Evolutionary conservation across 2,113 vertebrate genomes (phyloP).

Genomic region (Boleophthalmus pectinirostris): DNA sequence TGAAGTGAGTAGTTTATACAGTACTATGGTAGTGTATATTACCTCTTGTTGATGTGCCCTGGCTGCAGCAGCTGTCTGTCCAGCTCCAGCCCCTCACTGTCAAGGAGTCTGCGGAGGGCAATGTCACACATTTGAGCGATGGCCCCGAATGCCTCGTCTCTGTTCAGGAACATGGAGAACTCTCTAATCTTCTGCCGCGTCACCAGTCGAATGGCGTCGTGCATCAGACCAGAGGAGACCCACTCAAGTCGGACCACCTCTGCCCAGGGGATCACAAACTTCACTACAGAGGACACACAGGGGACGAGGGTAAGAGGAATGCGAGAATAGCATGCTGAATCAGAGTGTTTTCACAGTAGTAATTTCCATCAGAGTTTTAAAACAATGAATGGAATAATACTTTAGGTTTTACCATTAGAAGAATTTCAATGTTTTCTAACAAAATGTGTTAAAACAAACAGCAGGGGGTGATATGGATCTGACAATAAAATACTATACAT

Average conservation of each 20-base stretch:
- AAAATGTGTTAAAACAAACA: too few relatives aligned
- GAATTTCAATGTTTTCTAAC: too few relatives aligned
- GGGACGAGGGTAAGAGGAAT: neutral
- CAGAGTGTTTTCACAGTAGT: too few relatives aligned
- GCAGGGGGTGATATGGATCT: too few relatives aligned
- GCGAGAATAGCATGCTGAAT: too few relatives aligned
- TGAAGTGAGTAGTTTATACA: too few relatives aligned
- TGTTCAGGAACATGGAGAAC: conserved; percentile 95
- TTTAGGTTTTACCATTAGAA: too few relatives aligned
- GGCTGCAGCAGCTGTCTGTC: conserved; percentile 88
- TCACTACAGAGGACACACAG: conserved; percentile 76
- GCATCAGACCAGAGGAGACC: conserved; percentile 86
- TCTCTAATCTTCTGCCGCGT: conserved; percentile 86
- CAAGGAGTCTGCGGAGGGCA: conserved; percentile 88
- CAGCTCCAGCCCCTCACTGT: conserved; percentile 89
- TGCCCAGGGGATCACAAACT: conserved; percentile 91
- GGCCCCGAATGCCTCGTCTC: conserved; percentile 85
- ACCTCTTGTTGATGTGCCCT: conserved; percentile 91
- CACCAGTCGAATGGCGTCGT: conserved; percentile 85
- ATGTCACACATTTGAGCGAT: conserved; percentile 95
- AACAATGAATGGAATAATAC: too few relatives aligned
- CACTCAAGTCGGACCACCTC: conserved; percentile 92
- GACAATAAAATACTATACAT: too few relatives aligned
- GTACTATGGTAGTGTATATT: neutral
- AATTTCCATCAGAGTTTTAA: too few relatives aligned